Evolutionary conservation across 2,888 invertebrate species (phyloP), one percentile per base, ranked within the genome.

Genomic region (Patella pellucida): DNA sequence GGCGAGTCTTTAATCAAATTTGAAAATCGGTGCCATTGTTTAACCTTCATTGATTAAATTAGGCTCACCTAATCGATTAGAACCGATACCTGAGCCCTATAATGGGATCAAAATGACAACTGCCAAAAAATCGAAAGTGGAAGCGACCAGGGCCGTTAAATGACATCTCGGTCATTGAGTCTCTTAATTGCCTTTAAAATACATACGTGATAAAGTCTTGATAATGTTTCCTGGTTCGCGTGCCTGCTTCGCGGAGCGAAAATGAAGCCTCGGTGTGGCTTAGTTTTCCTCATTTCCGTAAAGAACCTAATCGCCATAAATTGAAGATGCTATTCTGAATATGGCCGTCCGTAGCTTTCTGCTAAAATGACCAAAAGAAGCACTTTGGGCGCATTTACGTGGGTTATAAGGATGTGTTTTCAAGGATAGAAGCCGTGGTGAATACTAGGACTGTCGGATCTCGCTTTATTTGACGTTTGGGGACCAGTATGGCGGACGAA

Each of bases 231-330:
- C 76, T 54, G 75, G 77, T 79, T 77, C 82, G 80, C 80, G 79
- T 78, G 74, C 75, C 78, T 78, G 82, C 85, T 83, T 81, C 83
- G 82, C 85, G 83, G 82, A 85, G 80, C 78, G 69, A 78, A 78
- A 79, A 74, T 69, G 75, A 54, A 80, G 85, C 84, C 84, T 85
- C 84, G 84, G 73, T 83, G 74, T 83, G 79, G 78, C 74, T 72
- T 68, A 76, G 74, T 79, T 81, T 79, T 82, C 82, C 84, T 85
- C 83, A 84, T 84, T 84, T 85, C 86, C 86, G 84, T 81, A 80
- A 79, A 76, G 79, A 74, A 74, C 79, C 79, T 79, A 79, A 81
- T 81, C 77, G 79, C 77, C 81, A 78, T 79, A 79, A 78, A 79
- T 79, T 79, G 81, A 79, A 79, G 76, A 73, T 75, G 78, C 75